Conservation (phyloP, 1,140 invertebrate species). For the Eumaeus atala region DNA sequence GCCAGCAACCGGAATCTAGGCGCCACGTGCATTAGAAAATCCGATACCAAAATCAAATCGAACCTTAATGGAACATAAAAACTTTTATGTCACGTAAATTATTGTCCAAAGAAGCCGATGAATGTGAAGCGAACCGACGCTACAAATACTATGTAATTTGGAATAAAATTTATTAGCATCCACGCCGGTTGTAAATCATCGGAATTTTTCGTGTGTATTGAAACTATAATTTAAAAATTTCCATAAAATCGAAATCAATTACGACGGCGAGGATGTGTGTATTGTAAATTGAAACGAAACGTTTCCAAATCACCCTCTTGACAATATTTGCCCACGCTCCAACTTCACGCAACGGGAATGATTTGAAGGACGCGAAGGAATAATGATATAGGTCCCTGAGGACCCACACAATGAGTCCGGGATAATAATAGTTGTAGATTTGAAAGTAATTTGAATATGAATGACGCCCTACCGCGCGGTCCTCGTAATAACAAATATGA, state of each 20-base stretch:
- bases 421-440: constrained; percentile 73
- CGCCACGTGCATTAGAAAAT: constrained; percentile 64
- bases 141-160: constrained; percentile 53
- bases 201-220: constrained; percentile 32
- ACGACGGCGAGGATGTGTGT: constrained; percentile 46
- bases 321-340: constrained; percentile 56
- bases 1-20: constrained; percentile 49
- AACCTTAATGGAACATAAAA: constrained; percentile 68
- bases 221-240: constrained; percentile 32
- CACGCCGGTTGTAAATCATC: constrained; percentile 38
- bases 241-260: constrained; percentile 37
- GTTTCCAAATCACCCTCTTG: constrained; percentile 57
- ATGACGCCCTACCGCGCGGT: constrained; percentile 65
- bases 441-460: constrained; percentile 72
- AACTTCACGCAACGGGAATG: constrained; percentile 45
- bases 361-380: constrained; percentile 59
- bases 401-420: constrained; percentile 59
- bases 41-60: constrained; percentile 60
- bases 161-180: constrained; percentile 44
- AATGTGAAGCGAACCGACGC: constrained; percentile 48
- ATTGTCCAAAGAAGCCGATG: constrained; percentile 61
- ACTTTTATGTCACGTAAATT: constrained; percentile 70
- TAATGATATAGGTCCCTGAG: constrained; percentile 68
- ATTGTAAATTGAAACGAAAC: constrained; percentile 66
- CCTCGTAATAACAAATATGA: constrained; percentile 70